Conservation (phyloP, 2,797 vertebrate species). For the Coendou prehensilis region DNA sequence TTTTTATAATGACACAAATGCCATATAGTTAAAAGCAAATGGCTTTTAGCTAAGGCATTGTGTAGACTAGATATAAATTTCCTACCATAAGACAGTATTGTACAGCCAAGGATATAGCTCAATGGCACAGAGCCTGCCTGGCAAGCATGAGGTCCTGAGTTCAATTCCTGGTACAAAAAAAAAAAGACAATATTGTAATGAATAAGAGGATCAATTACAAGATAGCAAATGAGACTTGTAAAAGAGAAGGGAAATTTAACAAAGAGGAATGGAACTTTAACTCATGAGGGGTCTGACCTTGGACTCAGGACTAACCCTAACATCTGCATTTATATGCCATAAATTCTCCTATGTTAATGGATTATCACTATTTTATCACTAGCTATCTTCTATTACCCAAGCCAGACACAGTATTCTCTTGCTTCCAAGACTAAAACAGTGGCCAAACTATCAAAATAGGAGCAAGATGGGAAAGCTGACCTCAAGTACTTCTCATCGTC, state of each 20-base stretch:
- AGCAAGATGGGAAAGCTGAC: not conserved
- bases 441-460: not conserved
- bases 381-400: not conserved
- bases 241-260: not conserved
- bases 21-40: not conserved
- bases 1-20: slow-evolving; percentile 46
- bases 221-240: not conserved
- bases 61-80: slow-evolving; percentile 48
- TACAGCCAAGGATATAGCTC: no score
- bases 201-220: not conserved
- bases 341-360: not conserved
- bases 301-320: not conserved
- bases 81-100: slow-evolving; percentile 1
- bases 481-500: not conserved
- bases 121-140: no score
- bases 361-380: slow-evolving; percentile 44
- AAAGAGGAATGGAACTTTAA: slow-evolving; percentile 39
- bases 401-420: slow-evolving; percentile 4
- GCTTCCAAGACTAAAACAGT: not conserved
- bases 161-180: no score
- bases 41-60: slow-evolving; percentile 59
- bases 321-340: not conserved
- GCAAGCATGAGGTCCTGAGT: no score
- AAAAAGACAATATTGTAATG: not conserved
- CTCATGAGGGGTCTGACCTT: not conserved